Evolutionary conservation across 2,888 invertebrate genomes (phyloP), one percentile per base, ranked within the genome.

Genomic region (Aleiodes alternator): DNA sequence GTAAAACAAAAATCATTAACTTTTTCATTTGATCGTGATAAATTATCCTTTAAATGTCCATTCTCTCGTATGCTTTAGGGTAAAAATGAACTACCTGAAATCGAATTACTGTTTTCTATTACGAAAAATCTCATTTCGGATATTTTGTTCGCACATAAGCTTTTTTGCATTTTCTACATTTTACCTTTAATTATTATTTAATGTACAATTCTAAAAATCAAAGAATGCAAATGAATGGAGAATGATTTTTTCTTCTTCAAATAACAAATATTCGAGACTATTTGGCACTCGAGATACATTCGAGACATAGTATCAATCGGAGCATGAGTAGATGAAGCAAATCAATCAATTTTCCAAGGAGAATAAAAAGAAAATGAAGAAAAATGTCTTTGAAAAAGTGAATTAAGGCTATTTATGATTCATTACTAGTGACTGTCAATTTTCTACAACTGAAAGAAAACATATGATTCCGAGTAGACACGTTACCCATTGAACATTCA

Each of bases 261-360:
- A 34, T 29, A 59, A 34, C 12, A 38, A 59, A 29, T 55, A 53
- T 56, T 16, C 64, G 16, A 64, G 11, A 64, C 64, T 78, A 81
- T 80, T 86, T 86, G 86, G 86, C 86, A 86, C 86, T 82, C 83
- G 23, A 23, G 23, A 23, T 23, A 23, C 23, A 23, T 23, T 83
- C 81, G 79, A 83, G 84, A 80, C 81, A 83, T 82, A 82, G 76
- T 81, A 82, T 82, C 77, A 78, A 75, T 77, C 64, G 69, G 72
- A 69, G 59, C 61, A 55, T 73, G 11, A 14, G 38, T 55, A 4
- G 31, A 66, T 66, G 6, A 23, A 55, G 23, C 16, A 66, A 66
- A 5, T n/a, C n/a, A 51, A 31, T 50, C n/a, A 34, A 23, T 64
- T 11, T 51, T 9, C 7, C 8, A 7, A 6, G 68, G 9, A 16